Conservation (phyloP, 2,797 vertebrate genomes). For the Bradypodion pumilum region DNA sequence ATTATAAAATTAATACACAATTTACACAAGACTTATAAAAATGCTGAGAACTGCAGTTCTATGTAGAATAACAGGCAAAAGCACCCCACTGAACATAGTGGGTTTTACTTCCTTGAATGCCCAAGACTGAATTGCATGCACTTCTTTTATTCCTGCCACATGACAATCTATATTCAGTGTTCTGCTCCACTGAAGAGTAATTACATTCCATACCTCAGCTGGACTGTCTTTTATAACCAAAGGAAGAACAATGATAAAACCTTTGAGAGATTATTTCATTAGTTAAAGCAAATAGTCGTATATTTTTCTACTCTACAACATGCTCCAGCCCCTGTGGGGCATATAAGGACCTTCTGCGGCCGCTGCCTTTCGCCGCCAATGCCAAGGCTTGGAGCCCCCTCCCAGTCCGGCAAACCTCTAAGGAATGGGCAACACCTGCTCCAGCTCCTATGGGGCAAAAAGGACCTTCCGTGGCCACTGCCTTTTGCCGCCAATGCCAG, state of each 20-base stretch:
- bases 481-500: no score
- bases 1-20: neutral
- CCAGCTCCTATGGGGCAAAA: no score
- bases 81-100: neutral
- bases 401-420: no score
- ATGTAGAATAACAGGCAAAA: neutral
- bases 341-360: no score
- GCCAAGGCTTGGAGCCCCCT: no score
- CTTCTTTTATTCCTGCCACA: neutral
- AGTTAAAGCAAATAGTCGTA: slow-evolving; percentile 35
- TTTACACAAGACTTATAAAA: neutral
- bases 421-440: no score
- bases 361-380: no score
- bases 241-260: slow-evolving; percentile 15
- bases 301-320: slow-evolving; percentile 23
- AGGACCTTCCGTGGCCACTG: no score
- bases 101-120: neutral
- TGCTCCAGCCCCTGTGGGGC: no score
- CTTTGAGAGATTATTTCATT: slow-evolving; percentile 40
- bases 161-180: slow-evolving; percentile 20
- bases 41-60: neutral
- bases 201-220: slow-evolving; percentile 32
- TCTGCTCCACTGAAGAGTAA: slow-evolving; percentile 42
- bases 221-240: slow-evolving; percentile 40
- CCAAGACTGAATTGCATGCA: neutral